A percentile compares a stretch with the other conserved stretches of the same genome.
phyloP scores from a whole-genome alignment of 1,140 invertebrate species.

The Semibalanus balanoides region DNA sequence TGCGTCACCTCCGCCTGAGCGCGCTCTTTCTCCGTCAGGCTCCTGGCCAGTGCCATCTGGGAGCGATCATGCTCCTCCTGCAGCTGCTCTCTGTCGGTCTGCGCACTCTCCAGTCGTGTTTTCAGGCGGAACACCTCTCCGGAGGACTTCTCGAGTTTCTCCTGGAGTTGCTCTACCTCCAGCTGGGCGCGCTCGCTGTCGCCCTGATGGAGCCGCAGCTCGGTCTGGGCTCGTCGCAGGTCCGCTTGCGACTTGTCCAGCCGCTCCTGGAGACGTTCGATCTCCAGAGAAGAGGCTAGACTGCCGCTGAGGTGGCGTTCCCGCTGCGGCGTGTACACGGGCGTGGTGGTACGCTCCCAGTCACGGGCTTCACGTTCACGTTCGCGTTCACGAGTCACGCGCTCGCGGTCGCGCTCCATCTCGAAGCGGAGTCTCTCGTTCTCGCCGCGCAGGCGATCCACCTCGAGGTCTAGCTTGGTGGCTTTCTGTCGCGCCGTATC shows the following conservation, averaged over 20 bases:
- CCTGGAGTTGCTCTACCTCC: constrained; percentile 69
- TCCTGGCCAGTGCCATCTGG: constrained; percentile 35
- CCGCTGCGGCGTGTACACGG: neutral
- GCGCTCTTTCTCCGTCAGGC: constrained; percentile 75
- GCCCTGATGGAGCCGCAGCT: constrained; percentile 48
- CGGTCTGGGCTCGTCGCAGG: constrained; percentile 61
- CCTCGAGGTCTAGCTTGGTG: constrained; percentile 71
- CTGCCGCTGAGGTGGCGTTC: neutral
- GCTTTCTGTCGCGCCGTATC: constrained; percentile 70
- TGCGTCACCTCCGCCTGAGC: constrained; percentile 71
- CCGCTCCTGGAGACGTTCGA: constrained; percentile 69
- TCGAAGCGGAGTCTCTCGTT: constrained; percentile 52
- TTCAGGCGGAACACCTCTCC: constrained; percentile 86
- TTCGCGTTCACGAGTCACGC: constrained; percentile 7
- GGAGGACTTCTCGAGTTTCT: constrained; percentile 82
- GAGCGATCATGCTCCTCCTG: constrained; percentile 63
- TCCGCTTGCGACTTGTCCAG: constrained; percentile 71
- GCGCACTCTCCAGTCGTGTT: constrained; percentile 82
- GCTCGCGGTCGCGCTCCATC: constrained; percentile 51
- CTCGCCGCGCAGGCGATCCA: constrained; percentile 47
- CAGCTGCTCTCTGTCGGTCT: constrained; percentile 79
- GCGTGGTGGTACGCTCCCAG: constrained; percentile 10
- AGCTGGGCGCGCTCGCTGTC: constrained; percentile 70
- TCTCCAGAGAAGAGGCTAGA: constrained; percentile 32
- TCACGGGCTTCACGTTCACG: constrained; percentile 3